These are phyloP conservation scores for Drosophila neocordata DNA, from an alignment of 1,140 invertebrate genomes.

Conservation along the genomic window DNA sequence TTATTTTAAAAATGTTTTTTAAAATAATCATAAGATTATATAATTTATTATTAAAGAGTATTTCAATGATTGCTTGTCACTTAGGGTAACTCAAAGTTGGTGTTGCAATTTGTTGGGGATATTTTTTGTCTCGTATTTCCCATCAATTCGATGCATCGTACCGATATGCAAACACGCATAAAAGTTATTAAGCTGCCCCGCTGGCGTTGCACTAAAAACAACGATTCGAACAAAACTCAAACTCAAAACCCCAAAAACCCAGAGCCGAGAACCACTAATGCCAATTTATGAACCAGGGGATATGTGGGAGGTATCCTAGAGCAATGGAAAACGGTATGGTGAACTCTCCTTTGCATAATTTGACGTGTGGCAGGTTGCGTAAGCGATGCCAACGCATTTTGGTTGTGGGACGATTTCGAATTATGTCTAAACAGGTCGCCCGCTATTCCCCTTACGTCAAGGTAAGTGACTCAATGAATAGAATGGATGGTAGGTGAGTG, in stretches of 20 bases:
- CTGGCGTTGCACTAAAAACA: conserved; percentile 66
- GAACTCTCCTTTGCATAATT: conserved; percentile 61
- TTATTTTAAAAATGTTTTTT: background rate
- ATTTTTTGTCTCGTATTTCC: conserved; percentile 33
- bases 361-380: conserved; percentile 68
- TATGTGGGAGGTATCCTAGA: background rate
- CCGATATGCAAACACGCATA: conserved; percentile 77
- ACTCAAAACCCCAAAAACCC: conserved; percentile 11
- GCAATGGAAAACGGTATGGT: background rate
- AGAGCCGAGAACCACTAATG: conserved; percentile 50
- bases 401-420: conserved; percentile 48
- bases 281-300: conserved; percentile 63
- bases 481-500: background rate
- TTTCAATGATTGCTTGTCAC: background rate
- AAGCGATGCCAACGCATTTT: conserved; percentile 53
- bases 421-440: conserved; percentile 60
- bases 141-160: conserved; percentile 53
- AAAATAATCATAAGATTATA: background rate
- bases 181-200: conserved; percentile 74
- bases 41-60: no score
- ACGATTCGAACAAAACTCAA: conserved; percentile 11
- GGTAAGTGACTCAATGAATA: conserved; percentile 39
- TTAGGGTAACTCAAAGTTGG: background rate
- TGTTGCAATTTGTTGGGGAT: background rate
- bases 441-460: background rate